Base-by-base conservation (phyloP, 2,888 invertebrate species). In the Cosmia pyralina region DNA sequence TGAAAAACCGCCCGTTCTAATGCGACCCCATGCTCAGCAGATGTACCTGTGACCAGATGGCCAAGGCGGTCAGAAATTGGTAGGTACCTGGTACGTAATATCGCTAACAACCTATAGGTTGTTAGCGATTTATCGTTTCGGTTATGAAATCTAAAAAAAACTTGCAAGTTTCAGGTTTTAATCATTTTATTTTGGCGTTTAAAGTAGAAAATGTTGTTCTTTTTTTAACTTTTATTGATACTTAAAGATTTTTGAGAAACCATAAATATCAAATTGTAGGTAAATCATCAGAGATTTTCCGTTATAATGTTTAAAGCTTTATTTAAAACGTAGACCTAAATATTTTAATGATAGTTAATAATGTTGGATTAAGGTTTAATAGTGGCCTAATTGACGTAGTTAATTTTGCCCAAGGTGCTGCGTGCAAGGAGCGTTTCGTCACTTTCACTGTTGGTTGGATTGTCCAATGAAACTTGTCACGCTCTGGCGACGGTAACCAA, bases 381-480 rank as follows among this genome's bases (percentile, higher is more conserved):
- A 74, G 69, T 87, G 87, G 88, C 89, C 90, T 88, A 90, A 90
- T 89, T 83, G 87, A 86, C 85, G 87, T 88, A 85, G 88, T 84
- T 89, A 88, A 90, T 90, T 93, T 93, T 91, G 91, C 92, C 90
- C 92, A 94, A 93, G 92, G 93, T 93, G 93, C 87, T 90, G 85
- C 89, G 88, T 90, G 88, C 90, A 93, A 90, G 91, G 89, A 92
- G 85, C 86, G 87, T 92, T 92, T 93, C 91, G 92, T 94, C 94
- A 95, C 95, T 94, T 95, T 95, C 95, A 94, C 94, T 93, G 91
- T 89, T 91, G 88, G 91, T 91, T 87, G 91, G 88, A 90, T 92
- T 94, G 94, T 94, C 96, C 96, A 96, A 96, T 96, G 93, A 92
- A 90, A 93, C 90, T 93, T 93, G 96, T 95, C 95, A 95, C 94